Conservation (phyloP, 1,140 invertebrate species). For the Drosophila trapezifrons region DNA sequence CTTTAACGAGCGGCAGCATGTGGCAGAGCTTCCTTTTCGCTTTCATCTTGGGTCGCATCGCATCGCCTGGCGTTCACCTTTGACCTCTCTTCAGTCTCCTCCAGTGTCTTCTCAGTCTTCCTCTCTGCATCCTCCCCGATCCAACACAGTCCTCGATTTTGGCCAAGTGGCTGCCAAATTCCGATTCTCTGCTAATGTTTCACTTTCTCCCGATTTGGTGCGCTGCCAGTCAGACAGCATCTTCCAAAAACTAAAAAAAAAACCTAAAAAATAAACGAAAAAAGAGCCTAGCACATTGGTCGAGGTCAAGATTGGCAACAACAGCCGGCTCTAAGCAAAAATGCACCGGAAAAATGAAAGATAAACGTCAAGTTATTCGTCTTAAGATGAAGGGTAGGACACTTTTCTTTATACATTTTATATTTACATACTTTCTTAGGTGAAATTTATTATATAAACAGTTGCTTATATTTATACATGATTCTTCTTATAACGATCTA, state of each 20-base stretch:
- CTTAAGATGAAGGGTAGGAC: no score
- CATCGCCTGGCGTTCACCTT: constrained; percentile 47
- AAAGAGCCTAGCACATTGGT: constrained; percentile 60
- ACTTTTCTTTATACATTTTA: no score
- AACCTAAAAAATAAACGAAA: neutral
- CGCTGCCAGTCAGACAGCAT: constrained; percentile 66
- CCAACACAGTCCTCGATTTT: constrained; percentile 4
- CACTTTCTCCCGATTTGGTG: constrained; percentile 78
- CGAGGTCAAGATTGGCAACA: constrained; percentile 73
- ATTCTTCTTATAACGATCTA: neutral
- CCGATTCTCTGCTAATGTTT: constrained; percentile 52
- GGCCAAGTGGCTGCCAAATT: constrained; percentile 39
- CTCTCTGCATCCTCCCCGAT: neutral
- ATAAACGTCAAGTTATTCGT: no score
- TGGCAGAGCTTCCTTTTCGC: constrained; percentile 47
- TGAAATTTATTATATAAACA: neutral
- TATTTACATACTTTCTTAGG: neutral
- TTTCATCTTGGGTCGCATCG: constrained; percentile 32
- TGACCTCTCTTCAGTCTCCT: constrained; percentile 25
- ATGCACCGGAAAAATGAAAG: neutral
- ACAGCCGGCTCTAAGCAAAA: constrained; percentile 47
- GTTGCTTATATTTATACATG: neutral
- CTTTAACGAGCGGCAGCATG: constrained; percentile 43
- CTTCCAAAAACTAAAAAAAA: constrained; percentile 24
- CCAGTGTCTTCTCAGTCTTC: neutral